Evolutionary conservation across 2,113 vertebrate genomes (phyloP).

Genomic region (Cololabis saira): DNA sequence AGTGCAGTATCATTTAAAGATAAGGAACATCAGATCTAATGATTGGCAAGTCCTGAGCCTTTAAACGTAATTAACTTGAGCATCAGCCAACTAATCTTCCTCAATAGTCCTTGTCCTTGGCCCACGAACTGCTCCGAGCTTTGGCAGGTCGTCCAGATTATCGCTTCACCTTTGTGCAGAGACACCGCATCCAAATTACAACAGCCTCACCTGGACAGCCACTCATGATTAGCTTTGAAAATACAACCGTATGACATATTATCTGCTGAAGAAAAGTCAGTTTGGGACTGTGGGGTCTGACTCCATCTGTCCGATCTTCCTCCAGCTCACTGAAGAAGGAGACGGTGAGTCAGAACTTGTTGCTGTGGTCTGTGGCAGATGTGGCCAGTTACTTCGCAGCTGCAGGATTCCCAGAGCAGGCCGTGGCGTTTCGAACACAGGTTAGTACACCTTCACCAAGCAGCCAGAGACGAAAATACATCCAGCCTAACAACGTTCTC

Average conservation of each 20-base stretch:
- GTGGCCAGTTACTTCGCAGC: conserved; percentile 90
- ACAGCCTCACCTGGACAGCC: not conserved
- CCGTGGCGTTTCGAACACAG: conserved; percentile 88
- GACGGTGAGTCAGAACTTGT: conserved; percentile 83
- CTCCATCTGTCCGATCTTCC: not conserved
- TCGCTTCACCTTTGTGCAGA: not conserved
- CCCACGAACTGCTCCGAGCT: not conserved
- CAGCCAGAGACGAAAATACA: conserved; percentile 17
- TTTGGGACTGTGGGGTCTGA: not conserved
- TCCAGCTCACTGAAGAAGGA: conserved; percentile 82
- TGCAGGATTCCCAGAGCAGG: conserved; percentile 91
- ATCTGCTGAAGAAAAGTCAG: not conserved
- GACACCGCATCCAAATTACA: conserved; percentile 2
- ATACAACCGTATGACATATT: not conserved
- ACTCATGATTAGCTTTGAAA: not conserved
- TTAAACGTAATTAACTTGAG: not conserved
- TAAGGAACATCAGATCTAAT: not conserved
- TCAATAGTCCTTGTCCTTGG: not conserved
- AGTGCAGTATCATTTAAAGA: not conserved
- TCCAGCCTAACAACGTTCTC: not conserved
- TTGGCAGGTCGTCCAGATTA: conserved; percentile 5
- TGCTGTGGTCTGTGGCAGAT: conserved; percentile 89
- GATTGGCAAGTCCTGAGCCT: conserved; percentile 4
- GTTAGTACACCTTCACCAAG: conserved; percentile 63
- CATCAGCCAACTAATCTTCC: conserved; percentile 10